Conservation (phyloP, 2,888 invertebrate genomes). For the Tipula vernalis region DNA sequence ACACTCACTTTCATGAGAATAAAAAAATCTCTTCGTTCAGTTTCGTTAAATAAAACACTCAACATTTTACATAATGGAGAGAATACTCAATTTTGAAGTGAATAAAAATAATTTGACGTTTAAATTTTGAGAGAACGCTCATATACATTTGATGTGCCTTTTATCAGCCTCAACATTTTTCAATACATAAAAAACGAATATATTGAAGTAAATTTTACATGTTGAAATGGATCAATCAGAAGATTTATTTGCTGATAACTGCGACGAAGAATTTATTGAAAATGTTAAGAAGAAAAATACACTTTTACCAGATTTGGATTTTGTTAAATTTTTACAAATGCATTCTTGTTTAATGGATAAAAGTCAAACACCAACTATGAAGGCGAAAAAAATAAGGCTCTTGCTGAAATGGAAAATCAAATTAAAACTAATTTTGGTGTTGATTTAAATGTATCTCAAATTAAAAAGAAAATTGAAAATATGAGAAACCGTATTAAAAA, state of each 20-base stretch:
- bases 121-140: no score
- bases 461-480: not conserved
- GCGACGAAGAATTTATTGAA: no score
- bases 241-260: not conserved
- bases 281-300: not conserved
- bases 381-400: not conserved
- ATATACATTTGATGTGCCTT: no score
- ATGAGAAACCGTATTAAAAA: not conserved
- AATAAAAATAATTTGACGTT: not conserved
- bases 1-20: not conserved
- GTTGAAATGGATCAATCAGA: not conserved
- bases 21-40: no score
- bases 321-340: no score
- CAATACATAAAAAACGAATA: no score
- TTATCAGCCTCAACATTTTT: no score
- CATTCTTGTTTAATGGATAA: not conserved
- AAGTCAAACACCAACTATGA: not conserved
- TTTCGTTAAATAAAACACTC: no score
- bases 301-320: not conserved
- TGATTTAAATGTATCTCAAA: not conserved
- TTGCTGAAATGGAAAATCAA: not conserved
- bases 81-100: not conserved
- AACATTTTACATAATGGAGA: no score
- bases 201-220: not conserved
- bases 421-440: not conserved